Conservation (phyloP, 2,888 invertebrate species). For the Acrocyrtus sp. region DNA sequence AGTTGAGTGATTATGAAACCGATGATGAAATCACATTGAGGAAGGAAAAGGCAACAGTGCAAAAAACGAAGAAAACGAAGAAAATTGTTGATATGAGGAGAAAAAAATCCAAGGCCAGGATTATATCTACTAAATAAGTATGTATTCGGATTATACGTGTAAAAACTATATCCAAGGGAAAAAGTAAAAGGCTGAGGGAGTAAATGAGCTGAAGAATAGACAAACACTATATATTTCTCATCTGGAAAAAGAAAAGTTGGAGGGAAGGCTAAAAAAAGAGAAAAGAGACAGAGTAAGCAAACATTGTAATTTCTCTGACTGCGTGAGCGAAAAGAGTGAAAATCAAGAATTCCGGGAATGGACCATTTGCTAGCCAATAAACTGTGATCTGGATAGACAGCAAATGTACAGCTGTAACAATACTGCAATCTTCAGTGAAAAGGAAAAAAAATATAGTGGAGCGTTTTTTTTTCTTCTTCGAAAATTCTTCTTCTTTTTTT, state of each 20-base stretch:
- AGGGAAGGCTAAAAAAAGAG: background rate
- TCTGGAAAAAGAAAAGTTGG: slow-evolving; percentile 1
- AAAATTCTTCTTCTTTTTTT: too few species aligned
- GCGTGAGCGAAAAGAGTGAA: too few species aligned
- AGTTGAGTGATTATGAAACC: too few species aligned
- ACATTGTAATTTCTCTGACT: slow-evolving; percentile 27
- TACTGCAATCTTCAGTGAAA: too few species aligned
- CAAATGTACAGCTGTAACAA: too few species aligned
- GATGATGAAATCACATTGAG: slow-evolving; percentile 26
- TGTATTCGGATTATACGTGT: too few species aligned
- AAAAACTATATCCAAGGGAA: too few species aligned
- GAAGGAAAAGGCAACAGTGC: slow-evolving; percentile 45
- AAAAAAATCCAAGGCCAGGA: too few species aligned
- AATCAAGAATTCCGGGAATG: slow-evolving; percentile 36
- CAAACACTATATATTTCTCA: slow-evolving; percentile 9
- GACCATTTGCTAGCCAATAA: slow-evolving; percentile 44
- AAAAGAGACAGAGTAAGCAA: slow-evolving; percentile 22
- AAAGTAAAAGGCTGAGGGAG: background rate
- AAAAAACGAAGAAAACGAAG: too few species aligned
- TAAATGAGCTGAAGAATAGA: slow-evolving; percentile 39
- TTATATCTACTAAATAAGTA: too few species aligned
- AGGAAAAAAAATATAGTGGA: too few species aligned
- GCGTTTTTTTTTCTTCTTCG: too few species aligned
- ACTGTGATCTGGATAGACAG: slow-evolving; percentile 22
- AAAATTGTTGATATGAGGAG: slow-evolving; percentile 41